A percentile compares a stretch with the other conserved stretches of the same genome.
These are phyloP conservation scores for Rapana venosa DNA, from an alignment of 2,888 invertebrate species.

Conservation along the genomic window DNA sequence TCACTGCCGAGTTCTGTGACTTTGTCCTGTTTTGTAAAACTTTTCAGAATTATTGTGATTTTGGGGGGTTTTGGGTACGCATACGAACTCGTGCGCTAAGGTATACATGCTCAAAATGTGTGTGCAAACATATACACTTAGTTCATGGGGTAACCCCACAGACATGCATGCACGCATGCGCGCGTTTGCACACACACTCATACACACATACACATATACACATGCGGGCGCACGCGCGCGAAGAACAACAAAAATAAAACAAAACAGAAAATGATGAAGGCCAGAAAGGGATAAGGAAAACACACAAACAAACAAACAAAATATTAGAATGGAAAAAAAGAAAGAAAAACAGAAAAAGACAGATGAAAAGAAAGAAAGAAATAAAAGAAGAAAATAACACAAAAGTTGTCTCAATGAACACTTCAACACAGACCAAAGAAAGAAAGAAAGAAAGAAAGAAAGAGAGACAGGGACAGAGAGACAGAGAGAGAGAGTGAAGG, in stretches of 20 bases:
- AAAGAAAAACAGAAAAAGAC: background rate
- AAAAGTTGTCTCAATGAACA: too few species aligned
- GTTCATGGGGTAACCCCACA: background rate
- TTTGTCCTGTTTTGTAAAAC: background rate
- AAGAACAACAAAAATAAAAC: background rate
- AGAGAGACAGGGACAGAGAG: background rate
- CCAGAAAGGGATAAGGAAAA: background rate
- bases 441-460: background rate
- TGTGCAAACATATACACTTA: background rate
- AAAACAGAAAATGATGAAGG: background rate
- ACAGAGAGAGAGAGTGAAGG: background rate
- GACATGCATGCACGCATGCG: background rate
- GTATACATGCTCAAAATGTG: background rate
- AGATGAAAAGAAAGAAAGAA: background rate
- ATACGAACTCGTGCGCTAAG: background rate
- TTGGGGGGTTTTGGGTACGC: background rate
- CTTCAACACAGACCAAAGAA: background rate
- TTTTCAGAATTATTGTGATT: background rate
- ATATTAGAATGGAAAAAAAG: background rate
- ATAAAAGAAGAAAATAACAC: background rate
- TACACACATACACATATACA: background rate
- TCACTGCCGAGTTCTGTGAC: background rate
- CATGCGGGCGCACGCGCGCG: background rate
- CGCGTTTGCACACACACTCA: background rate
- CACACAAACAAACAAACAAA: background rate